phyloP scores from a whole-genome alignment of 2,888 invertebrate species.

The Omphaloscelis lunosa region DNA sequence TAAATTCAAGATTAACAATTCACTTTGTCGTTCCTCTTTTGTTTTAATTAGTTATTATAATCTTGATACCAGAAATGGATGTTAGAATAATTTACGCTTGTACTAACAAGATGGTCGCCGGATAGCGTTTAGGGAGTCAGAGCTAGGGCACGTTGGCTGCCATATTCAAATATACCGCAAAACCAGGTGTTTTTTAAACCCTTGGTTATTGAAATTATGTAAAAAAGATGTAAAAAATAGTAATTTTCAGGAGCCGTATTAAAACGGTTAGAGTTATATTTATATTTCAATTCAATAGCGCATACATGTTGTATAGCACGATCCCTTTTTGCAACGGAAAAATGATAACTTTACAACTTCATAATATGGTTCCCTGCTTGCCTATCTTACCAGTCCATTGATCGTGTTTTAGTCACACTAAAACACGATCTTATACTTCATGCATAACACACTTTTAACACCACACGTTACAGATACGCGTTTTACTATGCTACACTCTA shows the following conservation, averaged over 20 bases:
- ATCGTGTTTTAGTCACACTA: no score
- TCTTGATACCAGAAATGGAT: constrained; percentile 54
- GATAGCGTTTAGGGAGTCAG: constrained; percentile 30
- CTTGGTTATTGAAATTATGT: neutral
- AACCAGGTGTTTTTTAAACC: neutral
- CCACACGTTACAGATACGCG: neutral
- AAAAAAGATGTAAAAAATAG: neutral
- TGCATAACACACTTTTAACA: neutral
- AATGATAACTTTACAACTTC: neutral
- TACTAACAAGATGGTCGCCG: constrained; percentile 34
- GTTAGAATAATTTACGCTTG: constrained; percentile 38
- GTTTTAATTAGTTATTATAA: constrained; percentile 64
- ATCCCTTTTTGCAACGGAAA: neutral
- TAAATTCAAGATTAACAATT: constrained; percentile 69
- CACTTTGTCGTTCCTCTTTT: constrained; percentile 62
- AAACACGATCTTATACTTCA: neutral
- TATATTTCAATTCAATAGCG: neutral
- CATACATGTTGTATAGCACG: neutral
- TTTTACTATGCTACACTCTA: neutral
- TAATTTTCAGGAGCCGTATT: neutral
- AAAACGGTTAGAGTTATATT: neutral
- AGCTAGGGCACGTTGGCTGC: neutral
- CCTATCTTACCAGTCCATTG: neutral
- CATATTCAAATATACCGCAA: neutral
- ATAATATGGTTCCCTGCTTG: neutral